Evolutionary conservation across 2,888 invertebrate genomes (phyloP), one percentile per base, ranked within the genome.

Genomic region (Sesia apiformis): DNA sequence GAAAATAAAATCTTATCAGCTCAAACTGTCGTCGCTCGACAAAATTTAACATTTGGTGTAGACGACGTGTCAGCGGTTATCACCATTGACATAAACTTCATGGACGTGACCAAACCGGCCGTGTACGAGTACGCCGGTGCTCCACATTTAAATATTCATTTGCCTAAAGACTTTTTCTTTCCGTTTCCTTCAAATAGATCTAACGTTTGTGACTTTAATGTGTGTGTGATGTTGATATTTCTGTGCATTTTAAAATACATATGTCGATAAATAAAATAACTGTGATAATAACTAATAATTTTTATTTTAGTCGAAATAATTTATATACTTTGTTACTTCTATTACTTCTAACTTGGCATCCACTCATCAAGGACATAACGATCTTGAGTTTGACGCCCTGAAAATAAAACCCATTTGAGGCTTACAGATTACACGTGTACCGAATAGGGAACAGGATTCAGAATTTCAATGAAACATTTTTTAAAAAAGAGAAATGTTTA

Each of bases 131-230:
- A 80, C 63, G 93, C 92, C 5, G 91, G 91, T 55, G 90, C 92
- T 56, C 94, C 94, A 23, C 90, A 92, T 57, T 84, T 94, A 56
- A 91, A 93, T 64, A 90, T 94, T 56, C 89, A 91, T 72, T 83
- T 95, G 55, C 94, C 95, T 2, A 89, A 90, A 61, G 93, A 94
- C 74, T 95, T 95, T 73, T 95, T 95, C 75, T 93, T 94, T 69
- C 95, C 95, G 1, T 93, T 93, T 63, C 76, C 90, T 55, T 76
- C 77, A 41, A 85, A 74, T 60, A 65, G 7, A 7, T 52, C 40
- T n/a, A 52, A n/a, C 40, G 39, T 7, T 8, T 52, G 3, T 7
- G 6, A 7, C 4, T n/a, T 4, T 40, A 38, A 50, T 5, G 8
- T 4, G 39, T 50, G 50, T 50, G 39, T 38, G 7, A 38, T 39